Conservation (phyloP, 2,113 vertebrate genomes). For the Variabilichromis moorii region DNA sequence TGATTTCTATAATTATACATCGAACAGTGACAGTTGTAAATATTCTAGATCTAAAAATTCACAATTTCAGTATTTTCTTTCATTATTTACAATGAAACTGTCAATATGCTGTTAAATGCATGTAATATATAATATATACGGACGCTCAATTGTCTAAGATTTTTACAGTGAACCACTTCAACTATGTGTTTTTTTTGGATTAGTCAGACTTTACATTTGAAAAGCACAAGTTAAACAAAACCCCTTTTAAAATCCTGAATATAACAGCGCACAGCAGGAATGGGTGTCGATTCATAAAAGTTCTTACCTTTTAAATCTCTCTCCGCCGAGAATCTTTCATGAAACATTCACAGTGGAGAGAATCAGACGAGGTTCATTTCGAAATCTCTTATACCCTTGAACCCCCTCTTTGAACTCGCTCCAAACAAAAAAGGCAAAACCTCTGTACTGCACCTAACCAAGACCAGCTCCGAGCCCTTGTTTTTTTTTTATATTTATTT, state of each 20-base stretch:
- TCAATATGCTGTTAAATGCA: neutral
- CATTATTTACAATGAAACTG: neutral
- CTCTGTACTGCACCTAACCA: neutral
- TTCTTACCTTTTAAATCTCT: conserved; percentile 20
- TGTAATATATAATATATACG: fast-evolving
- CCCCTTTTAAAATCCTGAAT: neutral
- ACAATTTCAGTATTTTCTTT: neutral
- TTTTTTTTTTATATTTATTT: neutral
- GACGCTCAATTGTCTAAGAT: neutral
- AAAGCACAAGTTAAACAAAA: neutral
- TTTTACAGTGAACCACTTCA: neutral
- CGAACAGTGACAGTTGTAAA: neutral
- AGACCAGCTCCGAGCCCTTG: neutral
- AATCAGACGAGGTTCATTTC: conserved; percentile 8
- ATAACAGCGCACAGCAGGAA: neutral
- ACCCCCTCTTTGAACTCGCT: conserved; percentile 19
- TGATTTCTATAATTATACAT: neutral
- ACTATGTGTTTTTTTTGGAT: neutral
- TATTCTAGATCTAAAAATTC: neutral
- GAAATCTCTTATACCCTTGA: conserved; percentile 1
- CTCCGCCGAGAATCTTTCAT: conserved; percentile 13
- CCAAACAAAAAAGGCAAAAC: neutral
- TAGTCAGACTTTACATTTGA: neutral
- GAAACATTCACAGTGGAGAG: neutral
- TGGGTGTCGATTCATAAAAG: neutral